Conservation (phyloP, 1,140 invertebrate genomes). For the Trichonephila inaurata region DNA sequence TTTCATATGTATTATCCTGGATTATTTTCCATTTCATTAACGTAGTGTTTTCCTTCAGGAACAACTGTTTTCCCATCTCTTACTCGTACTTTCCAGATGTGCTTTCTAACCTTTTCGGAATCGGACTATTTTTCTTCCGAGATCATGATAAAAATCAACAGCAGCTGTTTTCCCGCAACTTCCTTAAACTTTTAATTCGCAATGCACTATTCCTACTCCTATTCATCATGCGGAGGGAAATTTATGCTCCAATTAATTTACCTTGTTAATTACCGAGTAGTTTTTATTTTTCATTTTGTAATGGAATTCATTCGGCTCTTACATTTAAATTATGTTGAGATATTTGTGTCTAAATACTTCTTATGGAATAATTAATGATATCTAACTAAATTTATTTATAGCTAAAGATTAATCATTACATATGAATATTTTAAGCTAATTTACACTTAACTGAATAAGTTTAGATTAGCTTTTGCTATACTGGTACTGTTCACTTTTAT, state of each 20-base stretch:
- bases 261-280: not conserved
- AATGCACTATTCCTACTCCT: not conserved
- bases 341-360: too few relatives aligned
- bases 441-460: too few relatives aligned
- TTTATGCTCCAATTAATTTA: not conserved
- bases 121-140: not conserved
- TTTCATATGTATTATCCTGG: conserved; percentile 2
- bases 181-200: not conserved
- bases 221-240: not conserved
- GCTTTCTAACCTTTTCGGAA: not conserved
- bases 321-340: too few relatives aligned
- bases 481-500: too few relatives aligned
- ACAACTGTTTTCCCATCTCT: conserved; percentile 19
- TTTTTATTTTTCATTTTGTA: not conserved
- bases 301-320: not conserved
- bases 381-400: too few relatives aligned
- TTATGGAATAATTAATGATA: too few relatives aligned
- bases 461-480: too few relatives aligned
- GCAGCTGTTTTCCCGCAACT: not conserved
- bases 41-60: not conserved
- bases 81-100: not conserved
- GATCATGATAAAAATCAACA: not conserved
- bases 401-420: too few relatives aligned
- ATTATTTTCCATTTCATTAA: conserved; percentile 41
- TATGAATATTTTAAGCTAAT: too few relatives aligned